Base-by-base conservation (phyloP, 2,113 vertebrate species). In the Cranoglanis bouderius region DNA sequence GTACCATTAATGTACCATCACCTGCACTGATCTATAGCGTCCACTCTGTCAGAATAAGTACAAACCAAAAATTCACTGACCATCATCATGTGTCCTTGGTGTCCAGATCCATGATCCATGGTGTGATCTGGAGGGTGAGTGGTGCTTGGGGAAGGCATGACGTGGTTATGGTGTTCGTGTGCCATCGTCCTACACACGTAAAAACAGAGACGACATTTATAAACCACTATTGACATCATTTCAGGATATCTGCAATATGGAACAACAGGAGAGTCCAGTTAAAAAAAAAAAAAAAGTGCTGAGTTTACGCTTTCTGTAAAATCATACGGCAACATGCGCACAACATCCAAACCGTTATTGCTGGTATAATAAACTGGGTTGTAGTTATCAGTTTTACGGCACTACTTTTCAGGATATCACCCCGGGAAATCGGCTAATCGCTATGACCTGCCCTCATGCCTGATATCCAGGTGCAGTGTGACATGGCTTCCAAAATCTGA, bases 21-120 rank as follows among this genome's bases (percentile, higher is more conserved):
- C 29, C 26, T 29, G 26, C 3, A 78, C 4, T 14, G 70, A 59
- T 77, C 35, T 63, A 32, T 26, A 4, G 7, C 10, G 8, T 18
- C 12, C n/a, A 78, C 14, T 63, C 38, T 1, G n/a, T 49, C 6
- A 29, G n/a, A n/a, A 46, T 61, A 14, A 61, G 32, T 6, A 55
- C 77, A 72, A 7, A 97, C 94, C 38, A 84, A 87, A 74, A 89
- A 93, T 88, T 75, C 24, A 90, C 97, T 96, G 57, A 98, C 98
- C 97, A 95, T 96, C 91, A 35, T 85, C 91, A 91, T 92, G 77
- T 89, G 89, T 4, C 78, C 92, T 32, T 90, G 83, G 32, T 21
- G n/a, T 46, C 87, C 89, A 8, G 49, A 24, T 1, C 83, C 88
- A 32, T 82, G 67, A 8, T 61, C 77, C 61, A 26, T 85, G 10